Evolutionary conservation across 2,113 vertebrate genomes (phyloP).

Genomic region (Heterotis niloticus): DNA sequence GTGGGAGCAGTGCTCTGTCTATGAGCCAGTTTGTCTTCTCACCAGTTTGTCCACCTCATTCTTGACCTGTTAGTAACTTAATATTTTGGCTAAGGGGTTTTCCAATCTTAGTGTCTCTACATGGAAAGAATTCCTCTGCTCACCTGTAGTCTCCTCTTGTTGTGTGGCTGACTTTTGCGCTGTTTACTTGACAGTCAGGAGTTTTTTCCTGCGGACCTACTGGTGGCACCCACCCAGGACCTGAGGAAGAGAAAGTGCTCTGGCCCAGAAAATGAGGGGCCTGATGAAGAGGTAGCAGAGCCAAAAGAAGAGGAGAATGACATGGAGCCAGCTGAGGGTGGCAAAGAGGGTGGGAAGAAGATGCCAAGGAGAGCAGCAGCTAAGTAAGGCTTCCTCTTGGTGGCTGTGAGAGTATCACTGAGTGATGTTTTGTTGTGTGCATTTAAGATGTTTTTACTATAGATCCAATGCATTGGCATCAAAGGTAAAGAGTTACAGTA

Average conservation of each 20-base stretch:
- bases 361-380: slow-evolving; percentile 80
- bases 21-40: neutral
- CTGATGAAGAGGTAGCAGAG: slow-evolving; percentile 54
- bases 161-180: neutral
- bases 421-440: neutral
- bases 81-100: neutral
- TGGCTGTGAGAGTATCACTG: neutral
- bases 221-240: slow-evolving; percentile 85
- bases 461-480: no score
- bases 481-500: no score
- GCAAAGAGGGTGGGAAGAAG: slow-evolving; percentile 57
- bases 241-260: slow-evolving; percentile 58
- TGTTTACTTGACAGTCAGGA: slow-evolving; percentile 74
- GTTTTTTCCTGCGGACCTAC: slow-evolving; percentile 81
- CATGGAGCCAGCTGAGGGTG: slow-evolving; percentile 36
- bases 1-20: slow-evolving; percentile 48
- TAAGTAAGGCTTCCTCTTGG: slow-evolving; percentile 68
- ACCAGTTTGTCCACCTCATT: neutral
- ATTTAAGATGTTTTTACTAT: neutral
- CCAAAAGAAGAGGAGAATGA: slow-evolving; percentile 49
- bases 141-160: neutral
- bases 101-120: neutral
- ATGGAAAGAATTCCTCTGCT: neutral
- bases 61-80: no score
- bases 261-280: slow-evolving; percentile 37